phyloP scores from a whole-genome alignment of 2,797 vertebrate genomes.

The Helostoma temminkii region DNA sequence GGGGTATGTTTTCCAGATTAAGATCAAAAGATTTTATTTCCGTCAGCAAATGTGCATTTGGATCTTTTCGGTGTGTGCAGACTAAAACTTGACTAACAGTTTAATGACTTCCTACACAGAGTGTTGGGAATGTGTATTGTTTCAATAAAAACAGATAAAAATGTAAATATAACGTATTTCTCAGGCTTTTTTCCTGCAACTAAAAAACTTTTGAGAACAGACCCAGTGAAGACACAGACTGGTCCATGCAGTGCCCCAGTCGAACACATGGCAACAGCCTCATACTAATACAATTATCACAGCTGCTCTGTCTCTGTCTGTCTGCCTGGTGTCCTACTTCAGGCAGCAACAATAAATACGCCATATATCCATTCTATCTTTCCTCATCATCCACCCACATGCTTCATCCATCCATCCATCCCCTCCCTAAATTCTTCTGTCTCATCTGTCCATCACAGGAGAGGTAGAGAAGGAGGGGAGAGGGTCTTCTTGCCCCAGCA shows the following conservation, averaged over 20 bases:
- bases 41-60: not conserved
- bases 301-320: constrained; percentile 53
- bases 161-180: not conserved
- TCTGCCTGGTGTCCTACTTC: constrained; percentile 68
- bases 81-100: not conserved
- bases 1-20: too few relatives aligned
- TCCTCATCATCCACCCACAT: constrained; percentile 36
- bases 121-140: not conserved
- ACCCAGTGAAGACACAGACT: constrained; percentile 44
- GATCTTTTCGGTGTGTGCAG: not conserved
- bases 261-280: constrained; percentile 47
- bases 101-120: constrained; percentile 7
- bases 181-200: not conserved
- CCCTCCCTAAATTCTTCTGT: constrained; percentile 44
- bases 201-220: constrained; percentile 15
- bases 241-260: constrained; percentile 29
- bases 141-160: not conserved
- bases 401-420: not conserved
- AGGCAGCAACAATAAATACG: constrained; percentile 58
- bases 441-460: constrained; percentile 61
- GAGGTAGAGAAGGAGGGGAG: constrained; percentile 16
- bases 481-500: constrained; percentile 7
- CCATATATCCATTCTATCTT: constrained; percentile 36
- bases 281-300: constrained; percentile 58
- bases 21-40: too few relatives aligned